Evolutionary conservation across 2,888 invertebrate genomes (phyloP).

Genomic region (Eilema sororculum): DNA sequence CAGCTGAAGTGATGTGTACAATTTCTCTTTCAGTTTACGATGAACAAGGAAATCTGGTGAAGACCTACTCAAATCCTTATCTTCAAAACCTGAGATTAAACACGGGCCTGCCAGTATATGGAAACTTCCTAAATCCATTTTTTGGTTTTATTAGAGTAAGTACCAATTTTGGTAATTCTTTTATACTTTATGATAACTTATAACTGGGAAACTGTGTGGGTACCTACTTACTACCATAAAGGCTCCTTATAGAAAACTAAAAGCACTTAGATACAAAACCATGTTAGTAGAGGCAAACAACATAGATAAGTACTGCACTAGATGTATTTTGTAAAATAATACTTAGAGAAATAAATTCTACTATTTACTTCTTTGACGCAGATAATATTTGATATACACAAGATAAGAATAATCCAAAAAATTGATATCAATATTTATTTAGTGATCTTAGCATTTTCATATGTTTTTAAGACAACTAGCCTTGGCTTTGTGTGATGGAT

Average conservation of each 20-base stretch:
- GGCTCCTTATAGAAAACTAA: not conserved
- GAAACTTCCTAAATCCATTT: constrained; percentile 73
- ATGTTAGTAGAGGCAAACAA: too few species aligned
- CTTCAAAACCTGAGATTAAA: constrained; percentile 66
- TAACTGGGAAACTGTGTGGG: not conserved
- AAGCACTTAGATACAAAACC: too few species aligned
- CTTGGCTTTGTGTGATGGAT: too few species aligned
- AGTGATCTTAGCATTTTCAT: too few species aligned
- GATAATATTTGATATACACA: too few species aligned
- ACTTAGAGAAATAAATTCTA: not conserved
- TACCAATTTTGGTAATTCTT: constrained; percentile 7
- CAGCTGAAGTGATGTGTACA: not conserved
- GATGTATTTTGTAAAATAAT: too few species aligned
- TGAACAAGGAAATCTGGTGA: constrained; percentile 76
- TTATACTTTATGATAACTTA: not conserved
- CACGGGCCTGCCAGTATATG: constrained; percentile 67
- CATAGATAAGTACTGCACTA: too few species aligned
- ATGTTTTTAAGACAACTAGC: not conserved
- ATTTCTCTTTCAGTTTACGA: constrained; percentile 75
- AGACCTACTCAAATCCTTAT: constrained; percentile 71
- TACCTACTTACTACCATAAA: not conserved
- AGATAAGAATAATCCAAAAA: too few species aligned
- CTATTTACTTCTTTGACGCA: too few species aligned
- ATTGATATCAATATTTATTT: not conserved
- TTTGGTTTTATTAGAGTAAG: constrained; percentile 73